phyloP scores from a whole-genome alignment of 2,113 vertebrate genomes.

The Gracilinanus agilis region DNA sequence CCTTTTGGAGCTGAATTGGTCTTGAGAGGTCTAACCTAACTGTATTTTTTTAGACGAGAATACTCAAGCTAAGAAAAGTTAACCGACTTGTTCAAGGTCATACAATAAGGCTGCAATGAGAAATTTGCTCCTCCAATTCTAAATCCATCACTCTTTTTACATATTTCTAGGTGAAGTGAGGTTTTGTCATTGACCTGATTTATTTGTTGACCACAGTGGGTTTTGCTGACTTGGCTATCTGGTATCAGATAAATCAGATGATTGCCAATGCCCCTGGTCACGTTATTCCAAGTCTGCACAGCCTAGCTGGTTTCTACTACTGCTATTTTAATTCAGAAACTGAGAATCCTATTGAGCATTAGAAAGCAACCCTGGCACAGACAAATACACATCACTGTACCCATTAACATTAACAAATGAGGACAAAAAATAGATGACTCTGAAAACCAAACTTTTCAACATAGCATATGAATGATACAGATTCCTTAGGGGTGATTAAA shows the following conservation, averaged over 20 bases:
- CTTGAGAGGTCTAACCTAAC: background rate
- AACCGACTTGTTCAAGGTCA: background rate
- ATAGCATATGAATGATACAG: conserved; percentile 58
- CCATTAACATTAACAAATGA: conserved; percentile 63
- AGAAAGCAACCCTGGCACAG: conserved; percentile 52
- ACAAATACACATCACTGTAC: conserved; percentile 60
- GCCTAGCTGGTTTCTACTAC: conserved; percentile 16
- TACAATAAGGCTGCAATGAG: background rate
- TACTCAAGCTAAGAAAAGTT: background rate
- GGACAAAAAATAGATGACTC: conserved; percentile 63
- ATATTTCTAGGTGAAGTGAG: background rate
- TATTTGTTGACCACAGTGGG: background rate
- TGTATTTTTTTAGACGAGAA: background rate
- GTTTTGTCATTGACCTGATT: background rate
- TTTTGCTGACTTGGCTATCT: background rate
- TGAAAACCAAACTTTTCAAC: conserved; percentile 53
- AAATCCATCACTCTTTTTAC: background rate
- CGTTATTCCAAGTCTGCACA: background rate
- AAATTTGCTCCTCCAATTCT: background rate
- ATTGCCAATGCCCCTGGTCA: background rate
- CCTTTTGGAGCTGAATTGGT: background rate
- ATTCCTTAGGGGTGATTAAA: conserved; percentile 40
- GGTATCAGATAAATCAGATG: conserved; percentile 11
- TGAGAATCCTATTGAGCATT: conserved; percentile 53
- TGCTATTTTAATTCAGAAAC: conserved; percentile 46